Evolutionary conservation across 2,797 vertebrate genomes (phyloP).

Genomic region (Gymnoscopelus braueri): DNA sequence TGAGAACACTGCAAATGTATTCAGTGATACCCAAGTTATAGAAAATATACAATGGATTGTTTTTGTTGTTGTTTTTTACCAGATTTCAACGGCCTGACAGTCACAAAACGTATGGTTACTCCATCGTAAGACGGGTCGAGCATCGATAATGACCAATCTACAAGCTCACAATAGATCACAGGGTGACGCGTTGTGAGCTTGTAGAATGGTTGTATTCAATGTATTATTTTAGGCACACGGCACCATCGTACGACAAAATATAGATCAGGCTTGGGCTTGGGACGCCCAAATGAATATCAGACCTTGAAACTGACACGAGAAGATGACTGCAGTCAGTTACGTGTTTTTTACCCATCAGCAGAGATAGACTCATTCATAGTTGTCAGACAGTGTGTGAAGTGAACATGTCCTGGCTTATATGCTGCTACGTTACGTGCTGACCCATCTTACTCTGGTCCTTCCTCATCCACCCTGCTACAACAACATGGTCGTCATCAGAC

Average conservation of each 20-base stretch:
- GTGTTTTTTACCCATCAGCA: conserved; percentile 40
- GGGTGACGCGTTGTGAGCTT: too few relatives aligned
- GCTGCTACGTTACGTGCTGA: conserved; percentile 73
- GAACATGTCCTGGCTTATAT: conserved; percentile 55
- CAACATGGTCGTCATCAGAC: conserved; percentile 22
- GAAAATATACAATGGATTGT: too few relatives aligned
- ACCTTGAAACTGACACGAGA: conserved; percentile 22
- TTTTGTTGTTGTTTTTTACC: too few relatives aligned
- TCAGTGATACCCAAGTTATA: conserved; percentile 28
- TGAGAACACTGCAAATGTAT: conserved; percentile 7
- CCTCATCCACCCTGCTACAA: conserved; percentile 44
- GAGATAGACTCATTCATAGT: conserved; percentile 40
- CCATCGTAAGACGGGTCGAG: too few relatives aligned
- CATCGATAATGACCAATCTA: too few relatives aligned
- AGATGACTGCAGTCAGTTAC: conserved; percentile 13
- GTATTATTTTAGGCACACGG: too few relatives aligned
- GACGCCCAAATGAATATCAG: neutral
- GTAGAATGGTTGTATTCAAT: too few relatives aligned
- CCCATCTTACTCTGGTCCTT: conserved; percentile 29
- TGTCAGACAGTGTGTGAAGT: conserved; percentile 29
- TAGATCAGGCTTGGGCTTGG: too few relatives aligned
- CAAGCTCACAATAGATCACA: too few relatives aligned
- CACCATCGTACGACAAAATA: too few relatives aligned
- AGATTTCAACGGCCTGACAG: too few relatives aligned
- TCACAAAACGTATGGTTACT: too few relatives aligned